These are phyloP conservation scores for Galerucella pusilla DNA, from an alignment of 2,888 invertebrate species.

Conservation along the genomic window DNA sequence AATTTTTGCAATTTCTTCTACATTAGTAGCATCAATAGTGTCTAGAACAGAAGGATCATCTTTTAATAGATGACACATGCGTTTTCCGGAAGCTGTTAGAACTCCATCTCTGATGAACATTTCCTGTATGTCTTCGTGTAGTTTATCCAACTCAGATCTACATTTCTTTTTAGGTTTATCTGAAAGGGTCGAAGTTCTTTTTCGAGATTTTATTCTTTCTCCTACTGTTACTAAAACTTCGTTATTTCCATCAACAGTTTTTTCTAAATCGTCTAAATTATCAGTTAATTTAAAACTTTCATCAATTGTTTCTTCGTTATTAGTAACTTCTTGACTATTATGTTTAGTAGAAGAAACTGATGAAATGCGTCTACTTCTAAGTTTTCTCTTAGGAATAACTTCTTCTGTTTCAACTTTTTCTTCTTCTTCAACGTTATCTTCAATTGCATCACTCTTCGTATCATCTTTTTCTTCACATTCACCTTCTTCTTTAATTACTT, in stretches of 20 bases:
- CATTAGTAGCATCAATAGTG: conserved; percentile 6
- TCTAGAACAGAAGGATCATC: conserved; percentile 51
- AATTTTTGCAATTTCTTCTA: conserved; percentile 37
- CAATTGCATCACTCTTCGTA: not conserved
- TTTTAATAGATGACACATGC: conserved; percentile 72
- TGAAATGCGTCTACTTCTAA: conserved; percentile 37
- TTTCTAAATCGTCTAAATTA: conserved; percentile 39
- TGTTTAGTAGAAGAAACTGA: conserved; percentile 29
- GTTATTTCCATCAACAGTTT: not conserved
- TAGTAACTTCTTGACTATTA: conserved; percentile 24
- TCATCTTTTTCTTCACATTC: not conserved
- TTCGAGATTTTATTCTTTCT: conserved; percentile 52
- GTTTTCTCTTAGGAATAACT: conserved; percentile 35
- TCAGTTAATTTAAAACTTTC: conserved; percentile 31
- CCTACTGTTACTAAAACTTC: conserved; percentile 49
- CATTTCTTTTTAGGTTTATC: conserved; percentile 58
- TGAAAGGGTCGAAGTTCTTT: conserved; percentile 33
- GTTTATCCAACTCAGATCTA: conserved; percentile 70
- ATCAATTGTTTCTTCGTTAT: conserved; percentile 41
- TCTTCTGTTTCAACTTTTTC: not conserved
- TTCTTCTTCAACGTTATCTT: conserved; percentile 1
- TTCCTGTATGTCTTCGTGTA: conserved; percentile 77
- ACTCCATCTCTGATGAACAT: conserved; percentile 76
- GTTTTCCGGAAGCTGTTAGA: conserved; percentile 72
- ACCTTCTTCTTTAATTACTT: conserved; percentile 1